A percentile compares a stretch with the other conserved stretches of the same genome.
phyloP scores from a whole-genome alignment of 2,888 invertebrate species.

The Rapana venosa region DNA sequence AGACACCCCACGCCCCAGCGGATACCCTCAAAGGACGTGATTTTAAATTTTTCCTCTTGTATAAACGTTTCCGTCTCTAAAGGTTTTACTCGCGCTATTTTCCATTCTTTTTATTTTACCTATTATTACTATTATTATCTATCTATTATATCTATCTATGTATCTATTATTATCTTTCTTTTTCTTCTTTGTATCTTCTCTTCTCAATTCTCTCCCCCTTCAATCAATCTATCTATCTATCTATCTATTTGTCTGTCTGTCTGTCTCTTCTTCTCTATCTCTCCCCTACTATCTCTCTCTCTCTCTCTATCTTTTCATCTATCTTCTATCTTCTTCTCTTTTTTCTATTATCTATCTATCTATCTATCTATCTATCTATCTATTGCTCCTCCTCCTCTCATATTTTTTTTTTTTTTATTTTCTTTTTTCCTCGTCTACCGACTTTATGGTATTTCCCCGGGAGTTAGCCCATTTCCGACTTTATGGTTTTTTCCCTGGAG shows the following conservation, averaged over 20 bases:
- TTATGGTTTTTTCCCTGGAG: too few relatives aligned
- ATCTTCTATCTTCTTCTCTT: not conserved
- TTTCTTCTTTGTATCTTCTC: not conserved
- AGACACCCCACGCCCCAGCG: not conserved
- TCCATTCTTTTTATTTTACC: too few relatives aligned
- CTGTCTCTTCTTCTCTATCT: too few relatives aligned
- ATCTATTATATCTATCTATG: not conserved
- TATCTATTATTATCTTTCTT: not conserved
- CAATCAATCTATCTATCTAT: not conserved
- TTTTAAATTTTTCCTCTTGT: not conserved
- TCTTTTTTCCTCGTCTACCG: too few relatives aligned
- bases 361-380: too few relatives aligned
- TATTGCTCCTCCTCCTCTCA: too few relatives aligned
- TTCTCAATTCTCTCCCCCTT: not conserved
- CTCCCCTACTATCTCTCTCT: not conserved
- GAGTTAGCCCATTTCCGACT: too few relatives aligned
- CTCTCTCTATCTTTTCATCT: not conserved
- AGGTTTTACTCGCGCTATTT: not conserved
- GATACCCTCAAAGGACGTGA: too few relatives aligned
- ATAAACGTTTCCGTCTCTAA: slow-evolving; percentile 35
- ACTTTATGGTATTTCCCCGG: too few relatives aligned
- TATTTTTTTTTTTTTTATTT: too few relatives aligned
- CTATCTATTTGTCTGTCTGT: not conserved
- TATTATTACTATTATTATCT: too few relatives aligned
- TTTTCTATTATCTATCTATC: not conserved